A percentile compares a stretch with the other conserved stretches of the same genome.
phyloP scores from a whole-genome alignment of 2,797 vertebrate genomes.

The Danio choprae region DNA sequence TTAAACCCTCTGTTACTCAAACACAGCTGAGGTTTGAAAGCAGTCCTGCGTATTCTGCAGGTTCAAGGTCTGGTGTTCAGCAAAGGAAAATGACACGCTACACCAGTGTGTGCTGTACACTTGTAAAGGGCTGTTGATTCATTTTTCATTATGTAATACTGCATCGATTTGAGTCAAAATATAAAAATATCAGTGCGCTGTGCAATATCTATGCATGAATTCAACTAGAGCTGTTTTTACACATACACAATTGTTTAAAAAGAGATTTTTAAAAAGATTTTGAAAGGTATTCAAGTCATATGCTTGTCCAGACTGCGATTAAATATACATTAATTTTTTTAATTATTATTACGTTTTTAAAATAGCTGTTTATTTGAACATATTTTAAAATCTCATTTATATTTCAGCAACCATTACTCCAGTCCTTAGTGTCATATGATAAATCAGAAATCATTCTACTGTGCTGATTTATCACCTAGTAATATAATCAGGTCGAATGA shows the following conservation, averaged over 20 bases:
- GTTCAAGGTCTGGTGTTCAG: conserved; percentile 23
- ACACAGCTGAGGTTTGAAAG: conserved; percentile 41
- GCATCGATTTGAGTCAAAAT: background rate
- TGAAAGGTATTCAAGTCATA: no score
- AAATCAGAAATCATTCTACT: background rate
- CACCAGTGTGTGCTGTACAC: background rate
- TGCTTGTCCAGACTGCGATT: background rate
- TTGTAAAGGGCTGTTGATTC: background rate
- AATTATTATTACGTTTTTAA: no score
- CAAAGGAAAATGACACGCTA: background rate
- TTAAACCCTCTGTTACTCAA: conserved; percentile 36
- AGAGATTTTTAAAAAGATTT: no score
- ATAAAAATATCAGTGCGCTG: background rate
- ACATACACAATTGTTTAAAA: no score
- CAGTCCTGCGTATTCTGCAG: conserved; percentile 10
- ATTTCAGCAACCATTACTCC: background rate
- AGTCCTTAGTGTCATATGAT: background rate
- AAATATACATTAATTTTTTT: background rate
- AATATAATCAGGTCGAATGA: background rate
- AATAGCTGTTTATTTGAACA: no score
- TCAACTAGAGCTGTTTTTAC: no score
- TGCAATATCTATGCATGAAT: background rate
- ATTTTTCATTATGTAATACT: background rate
- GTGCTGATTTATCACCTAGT: background rate
- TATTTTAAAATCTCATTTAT: no score